phyloP scores from a whole-genome alignment of 2,797 vertebrate genomes.

The Thaleichthys pacificus region DNA sequence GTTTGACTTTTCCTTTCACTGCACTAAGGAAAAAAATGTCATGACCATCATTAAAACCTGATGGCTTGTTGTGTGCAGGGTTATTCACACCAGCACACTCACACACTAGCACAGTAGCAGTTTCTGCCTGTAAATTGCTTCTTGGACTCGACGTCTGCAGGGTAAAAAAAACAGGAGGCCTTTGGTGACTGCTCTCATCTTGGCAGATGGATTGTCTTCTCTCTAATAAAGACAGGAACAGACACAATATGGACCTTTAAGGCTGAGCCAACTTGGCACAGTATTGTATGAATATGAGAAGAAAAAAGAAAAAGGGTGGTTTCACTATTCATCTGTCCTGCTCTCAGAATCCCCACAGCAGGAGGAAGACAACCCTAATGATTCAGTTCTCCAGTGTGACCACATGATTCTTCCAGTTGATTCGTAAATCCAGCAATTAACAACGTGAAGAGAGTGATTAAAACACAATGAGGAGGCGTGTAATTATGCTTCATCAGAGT shows the following conservation, averaged over 20 bases:
- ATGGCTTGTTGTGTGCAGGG: constrained; percentile 25
- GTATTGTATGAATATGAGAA: constrained; percentile 19
- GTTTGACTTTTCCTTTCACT: neutral
- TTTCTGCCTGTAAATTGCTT: constrained; percentile 31
- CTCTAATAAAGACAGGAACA: constrained; percentile 33
- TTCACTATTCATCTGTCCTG: neutral
- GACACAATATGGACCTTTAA: constrained; percentile 18
- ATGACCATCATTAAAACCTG: constrained; percentile 27
- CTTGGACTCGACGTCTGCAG: constrained; percentile 30
- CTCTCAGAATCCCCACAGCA: neutral
- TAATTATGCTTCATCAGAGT: constrained; percentile 45
- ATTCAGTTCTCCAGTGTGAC: neutral
- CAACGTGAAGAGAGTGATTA: constrained; percentile 24
- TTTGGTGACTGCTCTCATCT: constrained; percentile 24
- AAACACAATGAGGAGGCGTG: constrained; percentile 31
- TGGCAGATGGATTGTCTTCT: constrained; percentile 29
- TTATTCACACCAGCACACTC: constrained; percentile 27
- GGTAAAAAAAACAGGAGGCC: constrained; percentile 34
- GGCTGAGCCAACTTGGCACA: constrained; percentile 12
- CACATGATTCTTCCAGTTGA: constrained; percentile 27
- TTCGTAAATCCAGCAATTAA: constrained; percentile 34
- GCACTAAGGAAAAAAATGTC: neutral
- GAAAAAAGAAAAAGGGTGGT: neutral
- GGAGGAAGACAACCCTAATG: neutral
- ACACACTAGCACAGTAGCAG: neutral